phyloP scores from a whole-genome alignment of 2,797 vertebrate genomes.

The Pantherophis vulpinus region DNA sequence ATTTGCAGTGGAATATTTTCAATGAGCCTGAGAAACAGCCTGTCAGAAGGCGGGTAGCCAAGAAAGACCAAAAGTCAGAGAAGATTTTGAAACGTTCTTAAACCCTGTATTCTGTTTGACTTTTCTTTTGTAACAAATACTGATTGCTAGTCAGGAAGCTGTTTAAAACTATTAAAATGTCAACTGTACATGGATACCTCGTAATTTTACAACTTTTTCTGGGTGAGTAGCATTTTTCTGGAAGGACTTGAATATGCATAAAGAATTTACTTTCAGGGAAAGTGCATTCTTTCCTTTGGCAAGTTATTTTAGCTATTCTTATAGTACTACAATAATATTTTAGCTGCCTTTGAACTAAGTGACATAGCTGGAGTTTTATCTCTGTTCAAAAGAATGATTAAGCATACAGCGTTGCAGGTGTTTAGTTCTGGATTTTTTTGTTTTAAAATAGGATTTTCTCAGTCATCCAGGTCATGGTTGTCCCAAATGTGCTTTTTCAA shows the following conservation, averaged over 20 bases:
- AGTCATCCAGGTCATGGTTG: neutral
- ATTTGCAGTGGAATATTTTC: neutral
- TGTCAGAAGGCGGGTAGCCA: neutral
- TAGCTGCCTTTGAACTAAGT: neutral
- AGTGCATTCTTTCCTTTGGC: neutral
- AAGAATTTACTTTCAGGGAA: neutral
- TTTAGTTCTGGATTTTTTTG: conserved; percentile 45
- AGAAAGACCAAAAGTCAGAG: neutral
- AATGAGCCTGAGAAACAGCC: neutral
- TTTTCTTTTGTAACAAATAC: neutral
- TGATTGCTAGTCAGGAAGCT: neutral
- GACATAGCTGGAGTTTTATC: neutral
- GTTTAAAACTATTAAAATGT: neutral
- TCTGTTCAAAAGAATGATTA: neutral
- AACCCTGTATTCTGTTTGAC: neutral
- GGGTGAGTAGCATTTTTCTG: neutral
- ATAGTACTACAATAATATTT: neutral
- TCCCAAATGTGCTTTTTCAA: neutral
- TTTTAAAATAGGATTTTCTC: neutral
- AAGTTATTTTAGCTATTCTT: neutral
- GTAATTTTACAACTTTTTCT: neutral
- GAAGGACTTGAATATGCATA: neutral
- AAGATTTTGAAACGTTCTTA: neutral
- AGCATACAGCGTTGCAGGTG: neutral
- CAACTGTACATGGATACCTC: neutral